Evolutionary conservation across 2,888 invertebrate species (phyloP), one percentile per base, ranked within the genome.

Genomic region (Lasioglossum malachurum): DNA sequence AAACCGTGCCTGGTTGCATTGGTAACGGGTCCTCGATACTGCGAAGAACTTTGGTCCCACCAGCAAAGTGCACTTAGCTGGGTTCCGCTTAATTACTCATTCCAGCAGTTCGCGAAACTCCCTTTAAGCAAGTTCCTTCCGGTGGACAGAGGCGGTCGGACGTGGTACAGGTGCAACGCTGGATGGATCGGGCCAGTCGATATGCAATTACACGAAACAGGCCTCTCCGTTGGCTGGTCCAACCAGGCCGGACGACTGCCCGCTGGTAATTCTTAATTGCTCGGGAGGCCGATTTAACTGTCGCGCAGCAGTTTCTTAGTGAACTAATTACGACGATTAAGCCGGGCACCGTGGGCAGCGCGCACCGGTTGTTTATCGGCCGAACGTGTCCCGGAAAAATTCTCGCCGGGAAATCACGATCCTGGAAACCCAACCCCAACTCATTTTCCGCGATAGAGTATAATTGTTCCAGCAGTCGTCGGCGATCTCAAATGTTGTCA

Each of bases 1-100:
- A 78, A 80, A 86, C 71, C 81, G 69, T 53, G 82, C 46, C 35
- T n/a, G 74, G 49, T 77, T 71, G 80, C 49, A 64, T 81, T 57
- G 73, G 84, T 64, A 83, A 81, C 84, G 80, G 78, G 82, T 71
- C 78, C 57, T 72, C 83, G 87, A 82, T 82, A 80, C 73, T 35
- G 23, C 69, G 60, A 83, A 87, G 82, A 73, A 89, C 86, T 91
- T 90, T 77, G 53, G 82, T 87, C 84, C 79, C 86, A 73, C 14
- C 67, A 78, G 71, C 69, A 67, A 83, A 91, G 85, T 88, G 86
- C 90, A 90, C 91, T 91, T 84, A 86, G 78, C 80, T 75, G 75
- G 79, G 88, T 87, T 84, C 86, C 88, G 90, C 85, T 92, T 92
- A 92, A 92, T 92, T 92, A 92, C 90, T 91, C 92, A 91, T 92